Conservation (phyloP, 1,140 invertebrate species). For the Lordiphosa stackelbergi region DNA sequence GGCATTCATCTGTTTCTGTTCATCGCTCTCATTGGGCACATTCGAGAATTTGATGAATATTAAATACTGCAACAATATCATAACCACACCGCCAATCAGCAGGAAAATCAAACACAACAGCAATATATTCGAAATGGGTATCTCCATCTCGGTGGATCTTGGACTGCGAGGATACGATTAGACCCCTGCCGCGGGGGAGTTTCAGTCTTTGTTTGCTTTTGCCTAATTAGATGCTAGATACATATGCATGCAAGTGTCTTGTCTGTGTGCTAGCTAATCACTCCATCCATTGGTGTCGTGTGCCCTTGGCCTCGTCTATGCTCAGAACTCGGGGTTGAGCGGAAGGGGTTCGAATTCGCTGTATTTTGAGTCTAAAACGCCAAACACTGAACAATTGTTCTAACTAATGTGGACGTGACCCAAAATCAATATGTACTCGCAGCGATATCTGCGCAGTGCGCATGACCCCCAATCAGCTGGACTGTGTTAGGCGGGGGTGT, state of each 20-base stretch:
- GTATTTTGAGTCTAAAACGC: background rate
- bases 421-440: slow-evolving; percentile 43
- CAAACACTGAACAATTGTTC: slow-evolving; percentile 13
- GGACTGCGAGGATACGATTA: background rate
- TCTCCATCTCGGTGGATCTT: slow-evolving; percentile 58
- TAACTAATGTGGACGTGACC: slow-evolving; percentile 24
- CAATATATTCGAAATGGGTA: slow-evolving; percentile 71
- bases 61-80: slow-evolving; percentile 78
- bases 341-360: background rate
- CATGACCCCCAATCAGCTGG: slow-evolving; percentile 24
- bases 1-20: slow-evolving; percentile 75
- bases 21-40: slow-evolving; percentile 75
- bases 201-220: slow-evolving; percentile 4
- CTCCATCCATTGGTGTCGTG: slow-evolving; percentile 10
- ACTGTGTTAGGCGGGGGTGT: too few species aligned
- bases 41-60: slow-evolving; percentile 78
- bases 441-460: slow-evolving; percentile 16
- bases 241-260: slow-evolving; percentile 2
- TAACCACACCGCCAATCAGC: slow-evolving; percentile 78
- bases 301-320: background rate
- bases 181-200: background rate
- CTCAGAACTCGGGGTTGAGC: background rate
- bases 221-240: slow-evolving; percentile 1
- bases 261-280: slow-evolving; percentile 27
- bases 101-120: slow-evolving; percentile 75